Percentiles rank a stretch among this genome's conserved stretches.
Conservation (phyloP, 2,113 vertebrate species). For the Caracal caracal region DNA sequence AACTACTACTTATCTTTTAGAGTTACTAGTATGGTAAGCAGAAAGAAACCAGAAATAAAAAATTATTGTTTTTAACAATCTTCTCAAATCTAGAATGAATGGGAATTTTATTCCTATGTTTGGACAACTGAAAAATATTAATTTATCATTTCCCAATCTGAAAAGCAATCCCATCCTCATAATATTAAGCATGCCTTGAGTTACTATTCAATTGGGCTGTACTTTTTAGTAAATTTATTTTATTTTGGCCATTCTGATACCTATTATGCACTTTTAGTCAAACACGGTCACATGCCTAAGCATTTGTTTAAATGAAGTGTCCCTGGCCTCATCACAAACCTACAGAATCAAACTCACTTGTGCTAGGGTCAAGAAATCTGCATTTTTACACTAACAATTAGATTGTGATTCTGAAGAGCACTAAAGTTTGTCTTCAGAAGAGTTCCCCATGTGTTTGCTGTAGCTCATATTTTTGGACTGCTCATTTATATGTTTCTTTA, state of each 20-base stretch:
- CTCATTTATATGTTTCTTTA: neutral
- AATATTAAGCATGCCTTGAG: neutral
- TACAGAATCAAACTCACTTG: neutral
- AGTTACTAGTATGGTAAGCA: neutral
- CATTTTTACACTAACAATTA: neutral
- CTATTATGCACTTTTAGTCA: neutral
- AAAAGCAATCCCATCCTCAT: neutral
- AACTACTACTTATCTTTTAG: neutral
- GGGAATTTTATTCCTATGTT: neutral
- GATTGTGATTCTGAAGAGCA: neutral
- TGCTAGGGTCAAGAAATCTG: neutral
- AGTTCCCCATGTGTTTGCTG: neutral
- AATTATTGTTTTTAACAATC: neutral
- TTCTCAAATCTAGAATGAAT: neutral
- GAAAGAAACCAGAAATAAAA: neutral
- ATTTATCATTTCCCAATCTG: neutral
- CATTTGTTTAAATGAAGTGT: neutral
- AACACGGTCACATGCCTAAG: neutral
- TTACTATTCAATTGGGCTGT: neutral
- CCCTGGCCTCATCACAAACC: neutral
- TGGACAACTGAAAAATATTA: neutral
- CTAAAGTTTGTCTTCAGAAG: neutral
- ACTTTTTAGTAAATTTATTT: neutral
- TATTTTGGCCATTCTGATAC: neutral
- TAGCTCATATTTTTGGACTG: neutral